Percentiles rank a stretch among this genome's conserved stretches.
These are phyloP conservation scores for Alloplasta piceator DNA, from an alignment of 2,888 invertebrate genomes.

Conservation along the genomic window DNA sequence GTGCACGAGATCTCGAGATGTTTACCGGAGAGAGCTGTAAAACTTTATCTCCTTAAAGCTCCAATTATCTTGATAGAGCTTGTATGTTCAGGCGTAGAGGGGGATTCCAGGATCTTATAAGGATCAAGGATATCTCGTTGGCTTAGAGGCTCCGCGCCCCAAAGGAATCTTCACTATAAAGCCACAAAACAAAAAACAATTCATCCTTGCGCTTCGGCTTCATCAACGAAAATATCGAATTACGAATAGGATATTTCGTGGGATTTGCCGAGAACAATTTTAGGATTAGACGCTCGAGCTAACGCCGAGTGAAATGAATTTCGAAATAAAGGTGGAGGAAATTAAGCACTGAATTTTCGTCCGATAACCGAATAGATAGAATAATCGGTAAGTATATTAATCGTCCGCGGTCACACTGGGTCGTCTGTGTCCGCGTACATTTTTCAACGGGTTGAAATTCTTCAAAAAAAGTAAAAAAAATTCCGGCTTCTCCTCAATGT, in stretches of 20 bases:
- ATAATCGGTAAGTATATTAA: too few relatives aligned
- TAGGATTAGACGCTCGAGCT: not conserved
- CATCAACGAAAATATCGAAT: not conserved
- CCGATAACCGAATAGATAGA: too few relatives aligned
- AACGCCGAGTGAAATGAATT: not conserved
- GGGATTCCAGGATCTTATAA: slow-evolving; percentile 24
- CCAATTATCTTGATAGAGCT: slow-evolving; percentile 37
- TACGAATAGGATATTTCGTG: not conserved
- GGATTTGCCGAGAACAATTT: slow-evolving; percentile 1
- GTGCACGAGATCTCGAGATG: not conserved
- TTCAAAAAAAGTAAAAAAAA: too few relatives aligned
- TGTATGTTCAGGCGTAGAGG: slow-evolving; percentile 8
- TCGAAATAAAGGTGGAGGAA: too few relatives aligned
- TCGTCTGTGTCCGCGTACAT: too few relatives aligned
- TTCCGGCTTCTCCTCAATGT: too few relatives aligned
- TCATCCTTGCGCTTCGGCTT: not conserved
- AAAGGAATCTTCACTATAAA: not conserved
- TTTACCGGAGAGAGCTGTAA: slow-evolving; percentile 26
- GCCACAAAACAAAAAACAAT: slow-evolving; percentile 13
- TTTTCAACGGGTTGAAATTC: too few relatives aligned
- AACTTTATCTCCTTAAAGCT: slow-evolving; percentile 56
- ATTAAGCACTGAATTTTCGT: too few relatives aligned
- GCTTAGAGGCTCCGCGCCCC: not conserved
- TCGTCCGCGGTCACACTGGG: too few relatives aligned
- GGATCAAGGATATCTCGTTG: slow-evolving; percentile 20